phyloP scores from a whole-genome alignment of 2,888 invertebrate genomes.

The Sclerodermus sp. region DNA sequence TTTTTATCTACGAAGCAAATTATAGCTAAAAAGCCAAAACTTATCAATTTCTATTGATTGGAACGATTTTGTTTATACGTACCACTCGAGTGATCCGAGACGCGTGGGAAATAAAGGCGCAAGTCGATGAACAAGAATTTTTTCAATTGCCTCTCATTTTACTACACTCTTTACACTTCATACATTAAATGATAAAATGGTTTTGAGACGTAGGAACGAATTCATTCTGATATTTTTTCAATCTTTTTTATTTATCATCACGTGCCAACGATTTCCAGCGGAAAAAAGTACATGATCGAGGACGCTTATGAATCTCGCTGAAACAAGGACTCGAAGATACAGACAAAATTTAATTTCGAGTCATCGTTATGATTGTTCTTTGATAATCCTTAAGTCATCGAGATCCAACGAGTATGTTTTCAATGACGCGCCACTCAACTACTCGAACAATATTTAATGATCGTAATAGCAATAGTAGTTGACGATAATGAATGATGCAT shows the following conservation, averaged over 20 bases:
- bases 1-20: constrained; percentile 29
- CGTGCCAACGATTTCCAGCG: constrained; percentile 41
- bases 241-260: constrained; percentile 42
- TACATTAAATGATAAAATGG: constrained; percentile 17
- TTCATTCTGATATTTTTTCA: constrained; percentile 20
- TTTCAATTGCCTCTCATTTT: constrained; percentile 35
- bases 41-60: no score
- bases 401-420: constrained; percentile 39
- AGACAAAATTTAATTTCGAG: no score
- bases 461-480: not conserved
- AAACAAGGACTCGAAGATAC: constrained; percentile 23
- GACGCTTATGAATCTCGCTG: constrained; percentile 44
- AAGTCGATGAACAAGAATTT: constrained; percentile 55
- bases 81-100: constrained; percentile 59
- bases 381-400: constrained; percentile 30
- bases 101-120: constrained; percentile 58
- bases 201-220: constrained; percentile 35
- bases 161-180: constrained; percentile 5
- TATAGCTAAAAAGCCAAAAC: constrained; percentile 43
- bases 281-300: constrained; percentile 44
- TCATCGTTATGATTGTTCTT: not conserved
- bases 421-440: constrained; percentile 37
- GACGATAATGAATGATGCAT: constrained; percentile 13
- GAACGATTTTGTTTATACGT: constrained; percentile 39
- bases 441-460: not conserved